Evolutionary conservation across 2,888 invertebrate genomes (phyloP).

Genomic region (Xestia sexstrigata): DNA sequence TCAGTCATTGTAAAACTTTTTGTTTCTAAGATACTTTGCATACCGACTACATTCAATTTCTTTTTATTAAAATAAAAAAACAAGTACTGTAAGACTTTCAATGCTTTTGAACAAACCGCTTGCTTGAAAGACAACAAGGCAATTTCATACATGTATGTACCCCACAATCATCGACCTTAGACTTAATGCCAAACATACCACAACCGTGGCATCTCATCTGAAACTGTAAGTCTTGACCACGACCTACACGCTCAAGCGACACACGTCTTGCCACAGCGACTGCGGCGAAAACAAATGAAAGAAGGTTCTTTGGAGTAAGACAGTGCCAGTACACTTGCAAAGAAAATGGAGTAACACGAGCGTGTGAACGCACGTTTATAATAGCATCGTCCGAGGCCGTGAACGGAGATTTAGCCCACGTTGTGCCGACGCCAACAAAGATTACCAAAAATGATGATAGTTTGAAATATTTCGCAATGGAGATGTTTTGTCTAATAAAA

Average conservation of each 20-base stretch:
- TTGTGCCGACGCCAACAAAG: conserved; percentile 6
- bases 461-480: conserved; percentile 14
- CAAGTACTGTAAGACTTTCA: not conserved
- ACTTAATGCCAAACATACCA: conserved; percentile 28
- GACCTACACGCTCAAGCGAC: not conserved
- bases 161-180: conserved; percentile 37
- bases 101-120: not conserved
- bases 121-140: not conserved
- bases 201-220: conserved; percentile 11
- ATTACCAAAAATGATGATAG: conserved; percentile 48
- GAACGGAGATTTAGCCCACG: not conserved
- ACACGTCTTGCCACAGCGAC: not conserved
- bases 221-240: not conserved
- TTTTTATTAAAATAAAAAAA: not conserved
- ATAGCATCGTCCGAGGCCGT: not conserved
- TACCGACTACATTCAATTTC: too few species aligned
- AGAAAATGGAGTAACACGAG: not conserved
- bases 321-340: not conserved
- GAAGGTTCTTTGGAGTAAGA: not conserved
- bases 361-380: not conserved
- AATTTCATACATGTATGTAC: not conserved
- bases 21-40: not conserved
- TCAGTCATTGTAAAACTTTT: not conserved
- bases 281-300: not conserved
- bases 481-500: not conserved